These are phyloP conservation scores for Uloborus diversus DNA, from an alignment of 1,140 invertebrate species.

Conservation along the genomic window DNA sequence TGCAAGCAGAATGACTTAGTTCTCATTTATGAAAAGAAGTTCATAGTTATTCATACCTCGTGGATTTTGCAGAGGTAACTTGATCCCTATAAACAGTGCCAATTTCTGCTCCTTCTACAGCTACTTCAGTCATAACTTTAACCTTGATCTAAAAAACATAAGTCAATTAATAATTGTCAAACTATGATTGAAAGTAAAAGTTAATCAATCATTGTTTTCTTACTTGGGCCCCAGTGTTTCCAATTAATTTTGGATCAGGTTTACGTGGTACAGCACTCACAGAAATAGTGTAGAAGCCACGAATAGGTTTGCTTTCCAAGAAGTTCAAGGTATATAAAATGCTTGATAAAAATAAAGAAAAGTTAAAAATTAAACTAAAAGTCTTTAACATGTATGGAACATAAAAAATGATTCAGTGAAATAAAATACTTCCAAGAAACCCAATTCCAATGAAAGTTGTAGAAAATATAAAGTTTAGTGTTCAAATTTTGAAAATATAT, in stretches of 20 bases:
- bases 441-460: too few relatives aligned
- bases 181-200: not conserved
- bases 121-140: constrained; percentile 70
- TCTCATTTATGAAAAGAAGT: too few relatives aligned
- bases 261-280: constrained; percentile 73
- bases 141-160: constrained; percentile 64
- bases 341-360: constrained; percentile 63
- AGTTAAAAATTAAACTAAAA: not conserved
- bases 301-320: constrained; percentile 78
- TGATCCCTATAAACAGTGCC: constrained; percentile 92
- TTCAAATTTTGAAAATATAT: too few relatives aligned
- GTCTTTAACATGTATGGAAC: not conserved
- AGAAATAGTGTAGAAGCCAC: constrained; percentile 84
- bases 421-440: too few relatives aligned
- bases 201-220: constrained; percentile 54
- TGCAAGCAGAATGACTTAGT: too few relatives aligned
- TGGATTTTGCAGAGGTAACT: constrained; percentile 79
- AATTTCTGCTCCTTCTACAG: constrained; percentile 82
- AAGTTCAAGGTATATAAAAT: constrained; percentile 83
- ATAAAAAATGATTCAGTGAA: too few relatives aligned
- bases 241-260: constrained; percentile 70
- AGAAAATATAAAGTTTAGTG: too few relatives aligned
- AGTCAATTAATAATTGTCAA: not conserved
- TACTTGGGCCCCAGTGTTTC: constrained; percentile 71
- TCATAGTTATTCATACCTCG: constrained; percentile 69